These are phyloP conservation scores for Drosophila infuscata DNA, from an alignment of 2,888 invertebrate genomes.

Conservation along the genomic window DNA sequence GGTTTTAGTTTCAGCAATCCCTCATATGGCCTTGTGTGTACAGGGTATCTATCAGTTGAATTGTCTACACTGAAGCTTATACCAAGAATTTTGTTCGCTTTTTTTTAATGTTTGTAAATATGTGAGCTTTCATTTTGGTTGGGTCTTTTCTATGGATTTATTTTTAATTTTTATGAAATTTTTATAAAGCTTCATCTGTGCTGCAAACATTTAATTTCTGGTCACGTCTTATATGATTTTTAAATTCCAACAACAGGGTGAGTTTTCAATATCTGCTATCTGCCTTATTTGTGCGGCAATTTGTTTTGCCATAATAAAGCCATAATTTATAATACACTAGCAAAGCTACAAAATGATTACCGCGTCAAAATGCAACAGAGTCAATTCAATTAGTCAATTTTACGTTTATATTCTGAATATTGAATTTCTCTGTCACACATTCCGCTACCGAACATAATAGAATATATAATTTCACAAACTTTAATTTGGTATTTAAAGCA, in stretches of 20 bases:
- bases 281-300: slow-evolving; percentile 45
- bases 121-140: slow-evolving; percentile 34
- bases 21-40: neutral
- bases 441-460: neutral
- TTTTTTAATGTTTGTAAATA: slow-evolving; percentile 18
- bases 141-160: slow-evolving; percentile 64
- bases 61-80: neutral
- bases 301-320: slow-evolving; percentile 36
- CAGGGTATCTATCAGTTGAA: neutral
- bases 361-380: neutral
- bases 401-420: neutral
- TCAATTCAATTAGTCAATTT: neutral
- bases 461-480: neutral
- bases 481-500: neutral
- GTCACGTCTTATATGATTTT: slow-evolving; percentile 75
- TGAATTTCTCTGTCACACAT: neutral
- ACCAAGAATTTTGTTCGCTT: neutral
- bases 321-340: slow-evolving; percentile 50
- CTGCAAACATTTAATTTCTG: slow-evolving; percentile 70
- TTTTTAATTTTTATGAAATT: slow-evolving; percentile 71
- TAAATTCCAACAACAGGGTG: slow-evolving; percentile 60
- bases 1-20: neutral
- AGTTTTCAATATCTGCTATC: slow-evolving; percentile 55
- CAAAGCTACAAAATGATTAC: slow-evolving; percentile 5
- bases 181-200: slow-evolving; percentile 59